phyloP scores from a whole-genome alignment of 1,140 invertebrate genomes.

The Drosophila asahinai region DNA sequence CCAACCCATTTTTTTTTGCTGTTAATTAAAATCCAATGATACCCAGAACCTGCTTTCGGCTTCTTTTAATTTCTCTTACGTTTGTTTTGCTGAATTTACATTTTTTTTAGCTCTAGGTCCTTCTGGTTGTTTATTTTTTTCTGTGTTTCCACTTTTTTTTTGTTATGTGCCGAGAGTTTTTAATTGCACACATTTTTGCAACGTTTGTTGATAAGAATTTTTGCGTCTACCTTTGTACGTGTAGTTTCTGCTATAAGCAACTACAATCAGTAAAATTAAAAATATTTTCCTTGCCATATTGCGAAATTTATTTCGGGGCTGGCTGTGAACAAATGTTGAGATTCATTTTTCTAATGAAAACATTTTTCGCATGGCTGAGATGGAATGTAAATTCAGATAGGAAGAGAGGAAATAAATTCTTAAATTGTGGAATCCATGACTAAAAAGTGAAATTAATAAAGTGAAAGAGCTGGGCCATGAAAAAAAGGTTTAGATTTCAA shows the following conservation, averaged over 20 bases:
- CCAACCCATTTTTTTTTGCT: conserved; percentile 19
- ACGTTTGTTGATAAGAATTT: conserved; percentile 47
- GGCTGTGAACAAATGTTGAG: conserved; percentile 14
- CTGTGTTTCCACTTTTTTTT: conserved; percentile 1
- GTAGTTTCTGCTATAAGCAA: conserved; percentile 23
- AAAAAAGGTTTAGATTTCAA: not conserved
- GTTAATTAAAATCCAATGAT: conserved; percentile 78
- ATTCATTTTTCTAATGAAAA: conserved; percentile 52
- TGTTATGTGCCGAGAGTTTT: conserved; percentile 36
- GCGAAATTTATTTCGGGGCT: conserved; percentile 16
- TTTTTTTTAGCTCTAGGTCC: conserved; percentile 32
- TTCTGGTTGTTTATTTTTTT: conserved; percentile 21
- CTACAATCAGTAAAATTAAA: conserved; percentile 47
- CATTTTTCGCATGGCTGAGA: conserved; percentile 37
- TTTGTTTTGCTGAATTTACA: conserved; percentile 57
- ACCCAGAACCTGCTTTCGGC: conserved; percentile 37
- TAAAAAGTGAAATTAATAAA: not conserved
- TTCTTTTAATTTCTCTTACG: conserved; percentile 43
- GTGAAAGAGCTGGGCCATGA: not conserved
- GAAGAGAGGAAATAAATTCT: not conserved
- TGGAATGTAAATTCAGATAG: conserved; percentile 11
- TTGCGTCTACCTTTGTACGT: conserved; percentile 28
- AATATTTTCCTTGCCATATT: conserved; percentile 33
- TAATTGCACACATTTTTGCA: conserved; percentile 58
- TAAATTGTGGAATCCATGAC: conserved; percentile 10